Evolutionary conservation across 2,888 invertebrate species (phyloP).

Genomic region (Aromia moschata): DNA sequence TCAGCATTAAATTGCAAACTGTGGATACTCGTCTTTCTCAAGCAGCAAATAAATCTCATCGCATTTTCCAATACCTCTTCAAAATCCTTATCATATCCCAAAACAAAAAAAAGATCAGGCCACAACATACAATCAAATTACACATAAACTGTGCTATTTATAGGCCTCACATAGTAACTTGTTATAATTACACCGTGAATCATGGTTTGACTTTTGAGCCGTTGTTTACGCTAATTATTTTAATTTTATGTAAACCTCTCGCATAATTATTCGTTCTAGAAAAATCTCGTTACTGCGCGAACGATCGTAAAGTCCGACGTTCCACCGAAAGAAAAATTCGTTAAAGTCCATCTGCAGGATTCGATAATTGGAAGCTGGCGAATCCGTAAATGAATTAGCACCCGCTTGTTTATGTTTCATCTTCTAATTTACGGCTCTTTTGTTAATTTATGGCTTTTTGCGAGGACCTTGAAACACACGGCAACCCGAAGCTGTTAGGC

Average conservation of each 20-base stretch:
- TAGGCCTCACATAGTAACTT: background rate
- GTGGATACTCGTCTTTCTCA: too few relatives aligned
- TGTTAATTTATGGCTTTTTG: too few relatives aligned
- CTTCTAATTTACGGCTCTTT: conserved; percentile 7
- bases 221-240: background rate
- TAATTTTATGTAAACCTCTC: background rate
- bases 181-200: background rate
- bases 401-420: conserved; percentile 6
- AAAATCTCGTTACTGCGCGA: background rate
- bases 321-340: conserved; percentile 3
- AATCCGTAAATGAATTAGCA: conserved; percentile 4
- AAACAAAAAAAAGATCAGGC: too few relatives aligned
- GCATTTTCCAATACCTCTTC: too few relatives aligned
- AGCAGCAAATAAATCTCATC: too few relatives aligned
- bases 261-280: conserved; percentile 4
- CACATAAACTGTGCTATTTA: background rate
- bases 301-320: conserved; percentile 2
- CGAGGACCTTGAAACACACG: background rate
- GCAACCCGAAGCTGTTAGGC: background rate
- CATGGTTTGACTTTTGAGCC: conserved; percentile 9
- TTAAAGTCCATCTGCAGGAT: background rate
- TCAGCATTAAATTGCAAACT: too few relatives aligned
- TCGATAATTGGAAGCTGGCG: background rate
- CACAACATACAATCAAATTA: too few relatives aligned
- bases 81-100: too few relatives aligned